Evolutionary conservation across 2,113 vertebrate species (phyloP).

Genomic region (Bubo blakistoni): DNA sequence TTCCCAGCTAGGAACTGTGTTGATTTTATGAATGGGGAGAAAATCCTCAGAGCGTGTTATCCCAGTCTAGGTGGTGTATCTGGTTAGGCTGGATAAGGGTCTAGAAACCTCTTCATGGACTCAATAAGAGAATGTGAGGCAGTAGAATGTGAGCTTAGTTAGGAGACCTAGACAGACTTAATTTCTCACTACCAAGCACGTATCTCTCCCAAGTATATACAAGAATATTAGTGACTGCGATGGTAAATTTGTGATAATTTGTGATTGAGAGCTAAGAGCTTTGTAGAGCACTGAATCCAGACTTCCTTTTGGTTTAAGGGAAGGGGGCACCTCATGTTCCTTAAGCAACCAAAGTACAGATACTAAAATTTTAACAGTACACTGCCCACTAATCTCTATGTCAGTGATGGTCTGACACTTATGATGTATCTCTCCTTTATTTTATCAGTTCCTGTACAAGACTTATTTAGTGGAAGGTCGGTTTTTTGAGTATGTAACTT

Average conservation of each 20-base stretch:
- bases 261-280: background rate
- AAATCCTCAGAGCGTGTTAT: rapidly evolving
- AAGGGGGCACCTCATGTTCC: background rate
- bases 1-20: background rate
- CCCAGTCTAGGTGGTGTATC: background rate
- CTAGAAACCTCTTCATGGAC: background rate
- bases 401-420: background rate
- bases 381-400: background rate
- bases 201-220: background rate
- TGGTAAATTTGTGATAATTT: background rate
- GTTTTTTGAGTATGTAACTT: background rate
- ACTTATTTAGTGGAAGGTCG: background rate
- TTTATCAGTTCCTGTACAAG: background rate
- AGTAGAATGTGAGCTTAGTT: background rate
- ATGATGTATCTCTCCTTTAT: background rate
- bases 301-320: background rate
- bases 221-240: background rate
- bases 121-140: background rate
- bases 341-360: background rate
- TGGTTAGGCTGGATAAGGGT: background rate
- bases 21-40: constrained; percentile 18
- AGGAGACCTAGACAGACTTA: background rate
- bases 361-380: background rate
- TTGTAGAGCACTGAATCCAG: background rate
- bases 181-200: background rate